These are phyloP conservation scores for Todus mexicanus DNA, from an alignment of 2,797 vertebrate species.

Conservation along the genomic window DNA sequence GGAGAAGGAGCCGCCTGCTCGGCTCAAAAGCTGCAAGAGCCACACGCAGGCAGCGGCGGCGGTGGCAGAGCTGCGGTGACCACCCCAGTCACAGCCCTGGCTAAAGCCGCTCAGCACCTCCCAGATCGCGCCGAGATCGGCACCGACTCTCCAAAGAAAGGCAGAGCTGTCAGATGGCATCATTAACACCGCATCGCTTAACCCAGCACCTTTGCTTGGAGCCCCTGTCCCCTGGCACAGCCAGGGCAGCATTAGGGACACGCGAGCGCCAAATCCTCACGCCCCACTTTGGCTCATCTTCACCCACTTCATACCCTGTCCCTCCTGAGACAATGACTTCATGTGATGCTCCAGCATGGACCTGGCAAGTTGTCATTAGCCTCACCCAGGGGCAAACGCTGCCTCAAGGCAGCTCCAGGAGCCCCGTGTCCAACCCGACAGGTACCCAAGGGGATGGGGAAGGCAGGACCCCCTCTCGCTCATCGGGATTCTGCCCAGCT, in stretches of 20 bases:
- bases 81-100: no score
- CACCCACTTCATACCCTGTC: not conserved
- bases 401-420: not conserved
- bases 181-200: not conserved
- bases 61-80: not conserved
- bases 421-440: rapidly evolving
- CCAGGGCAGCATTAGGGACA: not conserved
- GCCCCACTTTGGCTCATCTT: not conserved
- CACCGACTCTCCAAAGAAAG: not conserved
- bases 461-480: not conserved
- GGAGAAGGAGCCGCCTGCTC: not conserved
- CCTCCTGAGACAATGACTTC: not conserved
- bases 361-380: not conserved
- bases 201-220: not conserved
- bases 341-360: rapidly evolving
- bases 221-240: not conserved
- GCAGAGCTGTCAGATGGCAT: rapidly evolving
- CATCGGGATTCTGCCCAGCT: rapidly evolving
- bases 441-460: not conserved
- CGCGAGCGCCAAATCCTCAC: not conserved
- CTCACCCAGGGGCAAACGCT: rapidly evolving
- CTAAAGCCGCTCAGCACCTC: not conserved
- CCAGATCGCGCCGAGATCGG: rapidly evolving
- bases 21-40: not conserved
- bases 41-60: not conserved